Evolutionary conservation across 2,113 vertebrate genomes (phyloP), one percentile per base, ranked within the genome.

Genomic region (Odocoileus virginianus): DNA sequence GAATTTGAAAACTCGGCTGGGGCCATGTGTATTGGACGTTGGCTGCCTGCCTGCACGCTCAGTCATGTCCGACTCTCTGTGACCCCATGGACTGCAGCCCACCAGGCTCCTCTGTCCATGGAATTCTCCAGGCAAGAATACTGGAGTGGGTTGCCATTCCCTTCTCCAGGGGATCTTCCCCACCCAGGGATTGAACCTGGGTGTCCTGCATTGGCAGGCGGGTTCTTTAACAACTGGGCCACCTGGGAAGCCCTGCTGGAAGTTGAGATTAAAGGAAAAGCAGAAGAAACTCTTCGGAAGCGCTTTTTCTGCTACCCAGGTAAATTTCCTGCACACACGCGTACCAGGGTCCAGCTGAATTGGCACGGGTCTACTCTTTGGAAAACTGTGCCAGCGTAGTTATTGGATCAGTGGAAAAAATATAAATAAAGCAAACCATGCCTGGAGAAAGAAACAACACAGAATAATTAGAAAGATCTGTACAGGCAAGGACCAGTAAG

Each of bases 1-100:
- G 19, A 23, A 36, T 23, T 21, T 71, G 67, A 71, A 71, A 19
- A n/a, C 67, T 10, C n/a, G 2, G n/a, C n/a, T 21, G 17, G 15
- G 4, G n/a, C n/a, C 5, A 9, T 5, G 2, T 3, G n/a, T 12
- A 5, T 12, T 1, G 64, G 67, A 36, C 5, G 1, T 21, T 36
- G 64, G 9, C 19, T 36, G 33, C 2, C 0, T 71, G 64, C n/a
- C 5, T 1, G 9, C 9, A 9, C 0, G n/a, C n/a, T 40, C 2
- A 12, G n/a, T 3, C 2, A 0, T 23, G 67, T 40, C 67, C 5
- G n/a, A 23, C 19, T 40, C n/a, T 74, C 3, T 74, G n/a, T 0
- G 16, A 67, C 1, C 33, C 64, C 33, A 0, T 2, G 64, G 64
- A 19, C 64, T 10, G 64, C 16, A n/a, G 16, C 64, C 64, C 2